Base-by-base conservation (phyloP, 2,113 vertebrate species). In the Menidia beryllina region DNA sequence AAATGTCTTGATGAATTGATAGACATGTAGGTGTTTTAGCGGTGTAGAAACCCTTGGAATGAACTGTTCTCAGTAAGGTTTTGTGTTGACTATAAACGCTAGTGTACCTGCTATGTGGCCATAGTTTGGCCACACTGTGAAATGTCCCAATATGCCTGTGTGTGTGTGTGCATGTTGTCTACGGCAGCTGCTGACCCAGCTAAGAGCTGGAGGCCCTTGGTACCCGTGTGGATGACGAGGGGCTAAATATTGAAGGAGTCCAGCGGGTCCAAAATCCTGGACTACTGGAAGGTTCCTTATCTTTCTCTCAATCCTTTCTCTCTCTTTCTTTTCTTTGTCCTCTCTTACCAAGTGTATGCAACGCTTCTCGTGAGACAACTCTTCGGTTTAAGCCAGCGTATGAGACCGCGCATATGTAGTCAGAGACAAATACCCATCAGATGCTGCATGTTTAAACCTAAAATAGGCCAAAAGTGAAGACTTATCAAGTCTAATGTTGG, bases 121-220 rank as follows among this genome's bases (percentile, higher is more conserved):
- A 36, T 59, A 69, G 51, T 66, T 77, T n/a, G 77, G 89, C 86
- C 90, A 93, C 92, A 87, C 93, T 95, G 93, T 97, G 95, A 95
- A 96, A 91, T 96, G 96, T 97, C 95, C 95, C 95, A 92, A 96
- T 95, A 92, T 93, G 90, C 93, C 90, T 94, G 89, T 94, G 87
- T 97, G 95, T 96, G 93, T 98, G 95, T 98, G 94, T 96, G 94
- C 94, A 88, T 97, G 96, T 97, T 97, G 95, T 98, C 95, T 95
- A 95, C 94, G 95, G 96, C 96, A 97, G 95, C 94, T 93, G 94
- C 90, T 93, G 95, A 96, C 93, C 95, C 96, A 97, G 95, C 96
- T 93, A 95, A 92, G 95, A 95, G 94, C 94, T 96, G 95, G 94
- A 96, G 95, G 94, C 95, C 95, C 92, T 94, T 95, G 95, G 96